Conservation (phyloP, 2,888 invertebrate species). For the Eudasyphora cyanicolor region DNA sequence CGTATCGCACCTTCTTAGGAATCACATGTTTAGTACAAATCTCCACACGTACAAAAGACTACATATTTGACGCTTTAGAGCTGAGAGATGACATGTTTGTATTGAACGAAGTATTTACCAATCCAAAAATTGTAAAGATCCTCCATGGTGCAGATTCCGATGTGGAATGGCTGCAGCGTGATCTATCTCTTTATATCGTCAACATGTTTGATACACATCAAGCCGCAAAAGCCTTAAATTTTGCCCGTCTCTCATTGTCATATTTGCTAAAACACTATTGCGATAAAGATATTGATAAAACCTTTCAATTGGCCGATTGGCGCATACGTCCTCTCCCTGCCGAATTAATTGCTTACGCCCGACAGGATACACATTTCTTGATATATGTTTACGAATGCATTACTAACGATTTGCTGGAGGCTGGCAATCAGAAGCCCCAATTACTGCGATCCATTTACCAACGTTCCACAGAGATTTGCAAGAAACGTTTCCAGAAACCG, state of each 20-base stretch:
- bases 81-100: constrained; percentile 90
- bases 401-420: constrained; percentile 86
- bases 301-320: constrained; percentile 97
- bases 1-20: constrained; percentile 94
- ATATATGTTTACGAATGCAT: constrained; percentile 92
- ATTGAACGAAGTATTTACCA: constrained; percentile 94
- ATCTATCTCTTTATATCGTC: constrained; percentile 96
- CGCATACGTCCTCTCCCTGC: constrained; percentile 92
- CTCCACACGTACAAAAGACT: constrained; percentile 90
- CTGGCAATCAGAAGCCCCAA: constrained; percentile 84
- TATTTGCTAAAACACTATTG: constrained; percentile 90
- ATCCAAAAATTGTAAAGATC: constrained; percentile 94
- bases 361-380: constrained; percentile 96
- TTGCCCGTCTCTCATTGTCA: constrained; percentile 87
- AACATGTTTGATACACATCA: constrained; percentile 98
- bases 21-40: constrained; percentile 98
- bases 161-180: constrained; percentile 96
- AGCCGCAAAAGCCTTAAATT: constrained; percentile 88
- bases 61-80: constrained; percentile 92
- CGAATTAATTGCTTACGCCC: constrained; percentile 91
- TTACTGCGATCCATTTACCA: constrained; percentile 87
- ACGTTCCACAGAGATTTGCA: constrained; percentile 88
- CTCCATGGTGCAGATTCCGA: constrained; percentile 96
- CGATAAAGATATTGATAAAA: constrained; percentile 90
- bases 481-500: constrained; percentile 91